These are phyloP conservation scores for Hiodon tergisus DNA, from an alignment of 2,113 vertebrate species.

Conservation along the genomic window DNA sequence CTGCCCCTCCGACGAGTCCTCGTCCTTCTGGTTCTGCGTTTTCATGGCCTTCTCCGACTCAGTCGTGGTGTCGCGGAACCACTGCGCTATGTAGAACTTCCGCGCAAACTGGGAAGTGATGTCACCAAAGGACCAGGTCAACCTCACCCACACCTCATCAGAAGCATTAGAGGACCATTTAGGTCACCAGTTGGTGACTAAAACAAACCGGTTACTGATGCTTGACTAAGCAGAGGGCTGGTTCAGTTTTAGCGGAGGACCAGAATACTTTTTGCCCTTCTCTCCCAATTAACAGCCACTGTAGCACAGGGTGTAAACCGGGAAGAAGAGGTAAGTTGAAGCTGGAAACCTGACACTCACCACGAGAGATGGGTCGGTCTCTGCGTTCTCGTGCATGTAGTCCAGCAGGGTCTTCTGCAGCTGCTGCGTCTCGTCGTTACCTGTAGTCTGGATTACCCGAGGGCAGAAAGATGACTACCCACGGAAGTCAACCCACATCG, in stretches of 20 bases:
- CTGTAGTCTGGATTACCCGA: slow-evolving; percentile 42
- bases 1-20: slow-evolving; percentile 82
- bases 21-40: slow-evolving; percentile 82
- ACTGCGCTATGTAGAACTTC: slow-evolving; percentile 96
- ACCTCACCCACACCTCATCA: no score
- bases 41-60: slow-evolving; percentile 96
- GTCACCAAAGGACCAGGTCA: neutral
- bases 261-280: no score
- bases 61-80: slow-evolving; percentile 91
- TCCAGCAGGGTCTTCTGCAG: slow-evolving; percentile 92
- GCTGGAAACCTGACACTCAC: slow-evolving; percentile 57
- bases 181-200: no score
- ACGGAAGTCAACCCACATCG: neutral
- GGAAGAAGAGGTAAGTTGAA: neutral
- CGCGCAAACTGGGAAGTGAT: slow-evolving; percentile 77
- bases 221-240: no score
- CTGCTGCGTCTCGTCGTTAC: slow-evolving; percentile 87
- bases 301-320: neutral
- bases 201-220: no score
- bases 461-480: neutral
- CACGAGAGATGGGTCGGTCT: slow-evolving; percentile 87
- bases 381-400: slow-evolving; percentile 88
- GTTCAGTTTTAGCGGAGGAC: no score
- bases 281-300: neutral
- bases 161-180: no score